Percentiles rank a stretch among this genome's conserved stretches.
These are phyloP conservation scores for Ephialtes manifestator DNA, from an alignment of 2,888 invertebrate species.

Conservation along the genomic window DNA sequence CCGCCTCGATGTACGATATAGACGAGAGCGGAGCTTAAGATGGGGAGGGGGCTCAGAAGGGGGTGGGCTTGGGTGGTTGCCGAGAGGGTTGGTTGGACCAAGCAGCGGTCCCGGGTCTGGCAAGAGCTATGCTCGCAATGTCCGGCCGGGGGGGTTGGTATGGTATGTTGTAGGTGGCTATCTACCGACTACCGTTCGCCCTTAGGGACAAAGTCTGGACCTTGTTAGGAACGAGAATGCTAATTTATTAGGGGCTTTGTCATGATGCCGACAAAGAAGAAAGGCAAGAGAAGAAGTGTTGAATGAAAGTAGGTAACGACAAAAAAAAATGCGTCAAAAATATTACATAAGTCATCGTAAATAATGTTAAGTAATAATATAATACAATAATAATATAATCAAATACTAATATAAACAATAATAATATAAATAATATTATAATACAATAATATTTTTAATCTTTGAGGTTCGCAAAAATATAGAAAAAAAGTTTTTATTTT, in stretches of 20 bases:
- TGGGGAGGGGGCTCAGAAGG: slow-evolving; percentile 29
- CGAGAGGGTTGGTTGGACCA: slow-evolving; percentile 60
- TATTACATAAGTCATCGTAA: neutral
- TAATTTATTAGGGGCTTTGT: slow-evolving; percentile 83
- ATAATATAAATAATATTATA: too few relatives aligned
- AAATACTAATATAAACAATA: too few relatives aligned
- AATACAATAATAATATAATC: too few relatives aligned
- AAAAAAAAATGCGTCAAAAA: neutral
- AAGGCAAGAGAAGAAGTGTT: slow-evolving; percentile 56
- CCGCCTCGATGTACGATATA: slow-evolving; percentile 80
- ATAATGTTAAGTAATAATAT: neutral
- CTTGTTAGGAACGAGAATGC: slow-evolving; percentile 85
- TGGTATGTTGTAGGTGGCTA: slow-evolving; percentile 84
- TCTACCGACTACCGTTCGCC: slow-evolving; percentile 76
- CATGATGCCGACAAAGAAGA: slow-evolving; percentile 52
- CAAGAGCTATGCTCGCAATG: slow-evolving; percentile 86
- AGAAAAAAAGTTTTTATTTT: neutral
- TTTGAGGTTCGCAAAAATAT: neutral
- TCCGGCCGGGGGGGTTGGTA: slow-evolving; percentile 80
- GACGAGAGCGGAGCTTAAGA: slow-evolving; percentile 30
- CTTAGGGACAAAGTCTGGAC: slow-evolving; percentile 83
- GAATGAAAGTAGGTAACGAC: slow-evolving; percentile 3
- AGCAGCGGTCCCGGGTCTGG: slow-evolving; percentile 73
- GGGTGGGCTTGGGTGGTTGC: slow-evolving; percentile 59
- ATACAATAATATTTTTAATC: neutral